phyloP scores from a whole-genome alignment of 2,113 vertebrate genomes.

The Rhodinocichla rosea region DNA sequence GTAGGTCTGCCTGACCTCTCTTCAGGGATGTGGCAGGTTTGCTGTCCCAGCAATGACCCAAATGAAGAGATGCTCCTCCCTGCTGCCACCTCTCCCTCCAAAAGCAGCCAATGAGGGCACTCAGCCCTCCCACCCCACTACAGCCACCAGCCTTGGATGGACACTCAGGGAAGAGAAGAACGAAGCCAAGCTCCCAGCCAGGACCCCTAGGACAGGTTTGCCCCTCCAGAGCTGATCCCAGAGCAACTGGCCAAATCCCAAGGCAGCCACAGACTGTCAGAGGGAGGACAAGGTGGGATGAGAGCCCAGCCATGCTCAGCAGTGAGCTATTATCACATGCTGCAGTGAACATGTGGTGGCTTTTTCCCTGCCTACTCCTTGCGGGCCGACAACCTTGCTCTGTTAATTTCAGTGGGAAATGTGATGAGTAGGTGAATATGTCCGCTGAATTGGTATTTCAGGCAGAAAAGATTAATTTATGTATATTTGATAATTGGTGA shows the following conservation, averaged over 20 bases:
- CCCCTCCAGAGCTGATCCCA: not conserved
- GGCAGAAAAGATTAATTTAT: conserved; percentile 24
- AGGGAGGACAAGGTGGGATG: conserved; percentile 4
- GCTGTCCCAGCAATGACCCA: not conserved
- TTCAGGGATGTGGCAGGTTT: fast-evolving
- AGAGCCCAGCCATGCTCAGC: not conserved
- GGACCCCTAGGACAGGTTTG: not conserved
- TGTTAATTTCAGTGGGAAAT: conserved; percentile 39
- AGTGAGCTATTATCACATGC: conserved; percentile 52
- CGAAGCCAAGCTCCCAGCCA: not conserved
- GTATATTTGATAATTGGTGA: conserved; percentile 1
- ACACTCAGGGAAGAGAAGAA: not conserved
- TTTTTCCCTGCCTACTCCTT: conserved; percentile 52
- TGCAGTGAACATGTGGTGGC: conserved; percentile 30
- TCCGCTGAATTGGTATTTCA: conserved; percentile 22
- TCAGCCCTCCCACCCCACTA: too few species aligned
- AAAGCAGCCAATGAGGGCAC: not conserved
- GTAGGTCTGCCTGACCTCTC: not conserved
- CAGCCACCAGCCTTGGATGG: not conserved
- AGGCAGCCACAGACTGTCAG: not conserved
- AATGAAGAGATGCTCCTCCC: not conserved
- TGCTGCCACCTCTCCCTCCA: not conserved
- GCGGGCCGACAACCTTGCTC: not conserved
- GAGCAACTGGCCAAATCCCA: not conserved
- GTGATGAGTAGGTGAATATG: conserved; percentile 52